Evolutionary conservation across 1,140 invertebrate species (phyloP).

Genomic region (Trichogramma pretiosum): DNA sequence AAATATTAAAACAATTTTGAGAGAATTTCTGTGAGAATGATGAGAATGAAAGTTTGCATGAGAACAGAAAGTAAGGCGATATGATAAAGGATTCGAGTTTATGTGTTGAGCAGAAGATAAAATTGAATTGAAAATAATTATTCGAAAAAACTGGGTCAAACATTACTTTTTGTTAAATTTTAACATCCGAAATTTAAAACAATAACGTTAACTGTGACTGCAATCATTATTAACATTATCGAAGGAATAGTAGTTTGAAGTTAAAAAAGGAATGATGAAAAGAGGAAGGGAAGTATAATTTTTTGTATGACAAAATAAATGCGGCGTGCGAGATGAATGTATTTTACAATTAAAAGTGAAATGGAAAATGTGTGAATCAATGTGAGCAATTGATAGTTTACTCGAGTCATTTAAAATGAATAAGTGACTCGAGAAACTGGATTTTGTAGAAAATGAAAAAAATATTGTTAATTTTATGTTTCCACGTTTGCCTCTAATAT

Average conservation of each 20-base stretch:
- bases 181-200: slow-evolving; percentile 7
- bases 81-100: background rate
- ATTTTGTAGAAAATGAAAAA: too few relatives aligned
- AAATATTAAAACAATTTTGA: slow-evolving; percentile 7
- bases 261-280: slow-evolving; percentile 10
- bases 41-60: slow-evolving; percentile 2
- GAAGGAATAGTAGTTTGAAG: too few relatives aligned
- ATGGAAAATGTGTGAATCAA: too few relatives aligned
- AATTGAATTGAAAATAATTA: too few relatives aligned
- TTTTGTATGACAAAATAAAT: slow-evolving; percentile 12
- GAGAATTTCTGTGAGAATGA: slow-evolving; percentile 8
- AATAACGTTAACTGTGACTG: slow-evolving; percentile 40
- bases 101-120: slow-evolving; percentile 2
- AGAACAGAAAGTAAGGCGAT: too few relatives aligned
- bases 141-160: too few relatives aligned
- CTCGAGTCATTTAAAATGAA: too few relatives aligned
- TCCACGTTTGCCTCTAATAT: slow-evolving; percentile 11
- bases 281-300: slow-evolving; percentile 7
- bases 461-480: slow-evolving; percentile 3
- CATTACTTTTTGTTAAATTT: background rate
- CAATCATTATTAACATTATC: slow-evolving; percentile 41
- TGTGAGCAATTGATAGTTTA: too few relatives aligned
- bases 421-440: too few relatives aligned
- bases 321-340: slow-evolving; percentile 13
- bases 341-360: too few relatives aligned